Conservation (phyloP, 37 sponge, comb jelly and placozoan species). For the Cliona cf. orientalis region DNA sequence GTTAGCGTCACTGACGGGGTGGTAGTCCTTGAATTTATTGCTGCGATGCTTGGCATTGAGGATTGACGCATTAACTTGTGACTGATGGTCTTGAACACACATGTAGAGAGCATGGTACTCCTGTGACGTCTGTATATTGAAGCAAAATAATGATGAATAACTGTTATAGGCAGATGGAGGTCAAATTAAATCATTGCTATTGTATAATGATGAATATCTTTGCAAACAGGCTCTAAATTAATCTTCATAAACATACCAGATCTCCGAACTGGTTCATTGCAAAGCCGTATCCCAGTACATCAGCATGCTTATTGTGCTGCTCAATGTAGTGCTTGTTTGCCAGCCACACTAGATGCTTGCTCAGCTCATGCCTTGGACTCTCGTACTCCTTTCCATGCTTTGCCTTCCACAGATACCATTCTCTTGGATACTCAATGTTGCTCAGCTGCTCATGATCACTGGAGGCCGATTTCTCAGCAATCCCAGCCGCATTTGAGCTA, state of each 20-base stretch:
- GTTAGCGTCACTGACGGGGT: neutral
- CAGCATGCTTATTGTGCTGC: constrained; percentile 40
- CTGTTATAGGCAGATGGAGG: neutral
- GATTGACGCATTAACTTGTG: neutral
- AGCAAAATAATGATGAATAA: neutral
- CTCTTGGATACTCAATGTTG: constrained; percentile 29
- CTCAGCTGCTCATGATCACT: neutral
- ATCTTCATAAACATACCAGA: constrained; percentile 34
- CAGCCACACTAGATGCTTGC: constrained; percentile 46
- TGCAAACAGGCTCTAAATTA: neutral
- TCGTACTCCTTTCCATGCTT: constrained; percentile 38
- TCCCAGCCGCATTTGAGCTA: no score
- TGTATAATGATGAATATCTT: no score
- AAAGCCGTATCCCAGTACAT: constrained; percentile 42
- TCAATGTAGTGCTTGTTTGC: constrained; percentile 51
- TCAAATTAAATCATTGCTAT: no score
- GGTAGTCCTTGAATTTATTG: constrained; percentile 11
- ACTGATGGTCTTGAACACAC: constrained; percentile 6
- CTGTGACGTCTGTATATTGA: constrained; percentile 26
- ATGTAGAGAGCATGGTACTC: constrained; percentile 33
- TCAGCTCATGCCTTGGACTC: constrained; percentile 26
- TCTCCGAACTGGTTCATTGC: constrained; percentile 70
- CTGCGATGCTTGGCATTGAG: constrained; percentile 26
- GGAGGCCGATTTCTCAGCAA: no score
- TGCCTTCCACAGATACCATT: constrained; percentile 49